Evolutionary conservation across 2,113 vertebrate genomes (phyloP).

Genomic region (Hyla sarda): DNA sequence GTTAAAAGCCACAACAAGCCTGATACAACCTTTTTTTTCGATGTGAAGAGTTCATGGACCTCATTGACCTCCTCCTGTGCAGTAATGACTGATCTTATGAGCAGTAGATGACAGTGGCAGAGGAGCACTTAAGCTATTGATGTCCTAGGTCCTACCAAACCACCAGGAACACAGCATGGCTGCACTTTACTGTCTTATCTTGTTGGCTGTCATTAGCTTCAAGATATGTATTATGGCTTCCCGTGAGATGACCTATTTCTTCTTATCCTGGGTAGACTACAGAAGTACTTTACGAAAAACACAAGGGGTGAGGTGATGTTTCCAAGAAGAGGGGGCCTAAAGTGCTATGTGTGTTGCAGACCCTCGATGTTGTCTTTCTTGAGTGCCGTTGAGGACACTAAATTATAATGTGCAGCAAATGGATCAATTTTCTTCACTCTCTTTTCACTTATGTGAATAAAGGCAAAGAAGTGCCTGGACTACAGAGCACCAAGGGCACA

Average conservation of each 20-base stretch:
- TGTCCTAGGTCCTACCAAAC: not conserved
- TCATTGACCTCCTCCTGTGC: constrained; percentile 12
- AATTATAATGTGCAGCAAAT: constrained; percentile 45
- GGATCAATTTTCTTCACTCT: constrained; percentile 40
- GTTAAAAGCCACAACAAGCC: constrained; percentile 28
- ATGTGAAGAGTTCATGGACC: constrained; percentile 21
- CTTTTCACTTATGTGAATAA: constrained; percentile 9
- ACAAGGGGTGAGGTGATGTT: not conserved
- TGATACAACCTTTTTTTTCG: not conserved
- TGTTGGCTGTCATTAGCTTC: not conserved
- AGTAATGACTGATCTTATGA: not conserved
- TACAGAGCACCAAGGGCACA: not conserved
- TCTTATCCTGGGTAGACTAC: not conserved
- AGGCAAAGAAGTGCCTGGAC: not conserved
- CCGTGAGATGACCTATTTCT: not conserved
- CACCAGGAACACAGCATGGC: not conserved
- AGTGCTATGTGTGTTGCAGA: not conserved
- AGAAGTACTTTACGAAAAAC: not conserved
- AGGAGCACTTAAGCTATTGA: not conserved
- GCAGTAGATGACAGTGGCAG: not conserved
- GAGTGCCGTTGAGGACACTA: constrained; percentile 3
- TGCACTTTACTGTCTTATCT: not conserved
- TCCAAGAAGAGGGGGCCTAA: not conserved
- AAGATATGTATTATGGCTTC: constrained; percentile 6
- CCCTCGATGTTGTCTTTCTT: constrained; percentile 16